Conservation (phyloP, 2,888 invertebrate species). For the Prenolepis imparis region DNA sequence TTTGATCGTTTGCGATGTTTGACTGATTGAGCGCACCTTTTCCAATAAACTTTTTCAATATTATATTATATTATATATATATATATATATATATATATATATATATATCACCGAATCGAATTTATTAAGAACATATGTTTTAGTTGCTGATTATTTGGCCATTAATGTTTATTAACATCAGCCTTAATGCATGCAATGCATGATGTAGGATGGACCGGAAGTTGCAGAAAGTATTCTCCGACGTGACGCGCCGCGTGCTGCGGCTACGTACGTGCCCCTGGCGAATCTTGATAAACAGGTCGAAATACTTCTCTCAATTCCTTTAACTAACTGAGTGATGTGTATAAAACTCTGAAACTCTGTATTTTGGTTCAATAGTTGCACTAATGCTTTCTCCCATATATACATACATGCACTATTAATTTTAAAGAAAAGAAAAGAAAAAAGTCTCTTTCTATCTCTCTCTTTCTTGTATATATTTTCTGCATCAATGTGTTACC, state of each 20-base stretch:
- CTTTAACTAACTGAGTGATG: constrained; percentile 75
- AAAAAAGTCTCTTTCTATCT: constrained; percentile 9
- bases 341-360: constrained; percentile 67
- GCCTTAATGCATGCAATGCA: constrained; percentile 86
- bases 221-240: constrained; percentile 84
- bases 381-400: constrained; percentile 77
- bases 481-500: constrained; percentile 74
- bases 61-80: constrained; percentile 16
- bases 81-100: not conserved
- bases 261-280: constrained; percentile 85
- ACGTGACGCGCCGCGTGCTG: constrained; percentile 84
- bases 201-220: constrained; percentile 85
- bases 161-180: constrained; percentile 83
- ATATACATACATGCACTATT: constrained; percentile 77
- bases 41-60: constrained; percentile 45
- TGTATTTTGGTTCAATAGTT: constrained; percentile 72
- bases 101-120: constrained; percentile 68
- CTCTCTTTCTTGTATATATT: constrained; percentile 73
- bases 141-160: constrained; percentile 79
- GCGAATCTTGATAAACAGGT: constrained; percentile 86
- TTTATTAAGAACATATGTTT: constrained; percentile 77
- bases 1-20: constrained; percentile 68
- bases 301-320: constrained; percentile 84
- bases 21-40: constrained; percentile 70
- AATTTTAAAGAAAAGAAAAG: constrained; percentile 66